These are phyloP conservation scores for Scotopteryx bipunctaria DNA, from an alignment of 2,888 invertebrate species.

Conservation along the genomic window DNA sequence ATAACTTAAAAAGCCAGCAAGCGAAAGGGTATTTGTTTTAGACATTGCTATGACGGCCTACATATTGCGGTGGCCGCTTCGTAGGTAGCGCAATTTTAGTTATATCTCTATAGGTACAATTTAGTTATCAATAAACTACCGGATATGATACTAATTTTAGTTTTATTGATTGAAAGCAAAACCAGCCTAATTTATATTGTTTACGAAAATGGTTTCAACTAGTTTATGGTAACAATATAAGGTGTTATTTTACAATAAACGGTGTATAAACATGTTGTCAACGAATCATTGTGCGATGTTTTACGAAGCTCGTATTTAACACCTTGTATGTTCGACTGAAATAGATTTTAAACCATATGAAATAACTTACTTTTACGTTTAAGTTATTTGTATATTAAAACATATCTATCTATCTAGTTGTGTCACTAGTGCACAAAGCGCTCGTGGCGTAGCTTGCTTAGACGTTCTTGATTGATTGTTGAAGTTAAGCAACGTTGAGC, in stretches of 20 bases:
- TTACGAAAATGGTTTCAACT: constrained; percentile 43
- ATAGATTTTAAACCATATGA: neutral
- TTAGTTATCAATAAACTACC: constrained; percentile 52
- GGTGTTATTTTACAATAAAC: constrained; percentile 37
- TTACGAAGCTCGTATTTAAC: neutral
- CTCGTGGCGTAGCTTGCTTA: too few relatives aligned
- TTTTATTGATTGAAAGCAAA: constrained; percentile 66
- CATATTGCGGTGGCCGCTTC: neutral
- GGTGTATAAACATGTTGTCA: constrained; percentile 21
- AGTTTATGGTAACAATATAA: constrained; percentile 37
- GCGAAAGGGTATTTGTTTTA: neutral
- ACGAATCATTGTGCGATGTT: constrained; percentile 2
- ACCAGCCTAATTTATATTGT: constrained; percentile 51
- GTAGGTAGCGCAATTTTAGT: neutral
- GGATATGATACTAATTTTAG: constrained; percentile 60
- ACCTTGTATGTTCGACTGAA: neutral
- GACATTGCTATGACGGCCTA: neutral
- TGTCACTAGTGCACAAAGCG: too few relatives aligned
- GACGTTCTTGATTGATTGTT: too few relatives aligned
- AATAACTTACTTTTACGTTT: too few relatives aligned
- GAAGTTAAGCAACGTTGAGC: too few relatives aligned
- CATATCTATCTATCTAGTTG: too few relatives aligned
- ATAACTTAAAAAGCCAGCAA: too few relatives aligned
- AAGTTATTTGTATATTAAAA: too few relatives aligned
- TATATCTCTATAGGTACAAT: constrained; percentile 19